Conservation (phyloP, 2,113 vertebrate species). For the Ailurus styani region DNA sequence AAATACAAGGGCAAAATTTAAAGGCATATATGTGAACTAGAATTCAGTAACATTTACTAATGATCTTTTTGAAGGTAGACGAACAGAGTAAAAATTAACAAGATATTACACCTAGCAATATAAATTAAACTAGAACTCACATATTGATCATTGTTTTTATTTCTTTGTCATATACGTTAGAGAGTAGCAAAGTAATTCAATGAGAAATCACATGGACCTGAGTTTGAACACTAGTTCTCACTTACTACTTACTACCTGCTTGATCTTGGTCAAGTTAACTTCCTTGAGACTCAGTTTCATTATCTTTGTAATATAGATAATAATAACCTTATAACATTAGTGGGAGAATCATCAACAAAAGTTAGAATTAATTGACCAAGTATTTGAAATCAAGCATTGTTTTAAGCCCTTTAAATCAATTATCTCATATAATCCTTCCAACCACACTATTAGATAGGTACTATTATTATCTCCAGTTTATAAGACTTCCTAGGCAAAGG, state of each 20-base stretch:
- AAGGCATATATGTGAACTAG: not conserved
- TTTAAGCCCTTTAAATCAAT: not conserved
- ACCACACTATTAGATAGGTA: not conserved
- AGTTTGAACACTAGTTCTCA: not conserved
- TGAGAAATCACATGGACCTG: not conserved
- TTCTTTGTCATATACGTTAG: not conserved
- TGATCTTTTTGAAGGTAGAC: not conserved
- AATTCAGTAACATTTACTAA: conserved; percentile 12
- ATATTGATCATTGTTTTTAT: not conserved
- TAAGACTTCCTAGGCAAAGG: not conserved
- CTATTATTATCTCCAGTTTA: not conserved
- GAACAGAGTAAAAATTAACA: not conserved
- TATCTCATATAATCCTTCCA: not conserved
- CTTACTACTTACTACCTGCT: not conserved
- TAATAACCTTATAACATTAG: not conserved
- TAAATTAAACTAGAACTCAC: not conserved
- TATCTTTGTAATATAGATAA: not conserved
- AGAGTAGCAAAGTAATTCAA: not conserved
- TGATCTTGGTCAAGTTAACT: not conserved
- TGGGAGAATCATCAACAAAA: not conserved
- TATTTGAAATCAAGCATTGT: not conserved
- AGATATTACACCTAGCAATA: not conserved
- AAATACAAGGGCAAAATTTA: not conserved
- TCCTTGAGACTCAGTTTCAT: conserved; percentile 4
- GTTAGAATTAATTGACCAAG: not conserved